Percentiles rank a stretch among this genome's conserved stretches.
Conservation (phyloP, 1,140 invertebrate genomes). For the Wiebesia pumilae region DNA sequence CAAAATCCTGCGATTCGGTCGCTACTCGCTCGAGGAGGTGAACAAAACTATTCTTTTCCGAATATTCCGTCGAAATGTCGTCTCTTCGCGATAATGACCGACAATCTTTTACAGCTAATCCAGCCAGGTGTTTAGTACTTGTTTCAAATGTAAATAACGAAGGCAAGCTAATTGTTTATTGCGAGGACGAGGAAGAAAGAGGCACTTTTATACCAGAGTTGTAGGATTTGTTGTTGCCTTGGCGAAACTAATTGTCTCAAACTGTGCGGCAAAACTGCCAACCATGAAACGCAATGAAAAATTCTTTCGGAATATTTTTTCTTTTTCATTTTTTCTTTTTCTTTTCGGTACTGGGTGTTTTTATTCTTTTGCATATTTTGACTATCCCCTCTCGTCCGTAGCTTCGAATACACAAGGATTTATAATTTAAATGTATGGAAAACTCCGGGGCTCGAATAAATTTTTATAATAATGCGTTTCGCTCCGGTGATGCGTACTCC, state of each 20-base stretch:
- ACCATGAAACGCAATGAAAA: not conserved
- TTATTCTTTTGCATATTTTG: not conserved
- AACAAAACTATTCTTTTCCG: not conserved
- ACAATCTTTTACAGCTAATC: not conserved
- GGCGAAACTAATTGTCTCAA: slow-evolving; percentile 6
- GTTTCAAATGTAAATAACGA: not conserved
- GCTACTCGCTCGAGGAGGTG: too few relatives aligned
- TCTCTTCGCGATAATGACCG: not conserved
- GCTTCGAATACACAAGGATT: not conserved
- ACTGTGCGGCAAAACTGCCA: not conserved
- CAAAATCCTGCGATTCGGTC: not conserved
- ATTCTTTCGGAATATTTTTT: not conserved
- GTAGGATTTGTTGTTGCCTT: not conserved
- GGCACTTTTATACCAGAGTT: not conserved
- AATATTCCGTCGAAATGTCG: not conserved
- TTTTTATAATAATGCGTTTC: not conserved
- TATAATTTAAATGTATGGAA: not conserved
- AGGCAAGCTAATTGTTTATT: not conserved
- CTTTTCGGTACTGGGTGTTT: not conserved
- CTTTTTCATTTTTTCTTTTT: too few relatives aligned
- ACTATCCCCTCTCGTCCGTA: not conserved
- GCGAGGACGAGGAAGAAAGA: not conserved
- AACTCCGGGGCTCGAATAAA: not conserved
- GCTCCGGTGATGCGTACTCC: not conserved
- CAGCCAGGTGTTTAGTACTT: not conserved